Percentiles rank a stretch among this genome's conserved stretches.
Evolutionary conservation across 1,140 invertebrate species (phyloP).

Genomic region (Tyrophagus putrescentiae): DNA sequence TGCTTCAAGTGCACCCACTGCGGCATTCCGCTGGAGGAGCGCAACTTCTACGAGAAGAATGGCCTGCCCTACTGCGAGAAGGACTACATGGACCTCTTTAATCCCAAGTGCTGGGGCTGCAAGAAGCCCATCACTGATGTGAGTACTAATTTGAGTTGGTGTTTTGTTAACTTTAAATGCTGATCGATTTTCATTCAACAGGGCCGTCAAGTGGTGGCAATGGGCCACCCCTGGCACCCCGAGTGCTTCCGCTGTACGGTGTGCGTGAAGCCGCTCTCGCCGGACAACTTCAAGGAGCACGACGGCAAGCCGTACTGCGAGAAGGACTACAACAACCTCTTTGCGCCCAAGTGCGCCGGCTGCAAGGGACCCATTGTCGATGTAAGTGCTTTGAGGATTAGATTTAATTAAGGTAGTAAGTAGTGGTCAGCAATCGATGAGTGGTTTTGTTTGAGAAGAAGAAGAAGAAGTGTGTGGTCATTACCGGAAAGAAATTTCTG

Average conservation of each 20-base stretch:
- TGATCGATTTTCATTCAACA: not conserved
- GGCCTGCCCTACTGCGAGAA: slow-evolving; percentile 84
- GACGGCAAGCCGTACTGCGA: slow-evolving; percentile 61
- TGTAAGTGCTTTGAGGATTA: slow-evolving; percentile 7
- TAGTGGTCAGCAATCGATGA: too few species aligned
- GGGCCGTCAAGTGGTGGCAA: slow-evolving; percentile 20
- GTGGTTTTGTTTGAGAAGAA: too few species aligned
- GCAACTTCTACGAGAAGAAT: slow-evolving; percentile 70
- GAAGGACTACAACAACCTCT: slow-evolving; percentile 92
- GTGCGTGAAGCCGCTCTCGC: slow-evolving; percentile 52
- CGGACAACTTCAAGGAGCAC: slow-evolving; percentile 13
- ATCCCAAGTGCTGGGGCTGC: slow-evolving; percentile 88
- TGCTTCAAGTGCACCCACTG: slow-evolving; percentile 18
- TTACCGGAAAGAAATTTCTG: too few species aligned
- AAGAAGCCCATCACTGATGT: slow-evolving; percentile 73
- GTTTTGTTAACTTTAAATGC: not conserved
- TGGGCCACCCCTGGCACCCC: slow-evolving; percentile 91
- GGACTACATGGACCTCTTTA: slow-evolving; percentile 84
- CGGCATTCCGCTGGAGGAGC: slow-evolving; percentile 19
- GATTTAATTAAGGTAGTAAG: not conserved
- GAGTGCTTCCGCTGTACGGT: slow-evolving; percentile 89
- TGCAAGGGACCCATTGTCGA: slow-evolving; percentile 97
- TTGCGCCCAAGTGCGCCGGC: slow-evolving; percentile 91
- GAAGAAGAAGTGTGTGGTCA: too few species aligned
- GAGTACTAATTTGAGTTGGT: not conserved